phyloP scores from a whole-genome alignment of 2,113 vertebrate species.

The Smithornis capensis region DNA sequence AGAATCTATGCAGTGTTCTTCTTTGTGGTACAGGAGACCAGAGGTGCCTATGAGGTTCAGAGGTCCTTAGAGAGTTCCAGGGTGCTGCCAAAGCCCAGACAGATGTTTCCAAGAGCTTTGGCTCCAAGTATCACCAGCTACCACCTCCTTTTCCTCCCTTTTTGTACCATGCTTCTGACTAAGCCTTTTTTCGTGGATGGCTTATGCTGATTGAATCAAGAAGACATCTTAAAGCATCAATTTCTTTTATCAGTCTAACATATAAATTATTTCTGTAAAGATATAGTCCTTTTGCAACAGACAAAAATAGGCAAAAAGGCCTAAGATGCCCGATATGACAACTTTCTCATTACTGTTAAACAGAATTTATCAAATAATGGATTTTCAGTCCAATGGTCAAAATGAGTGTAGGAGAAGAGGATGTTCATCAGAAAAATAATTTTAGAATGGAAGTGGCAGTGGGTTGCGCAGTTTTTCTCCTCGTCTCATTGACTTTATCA shows the following conservation, averaged over 20 bases:
- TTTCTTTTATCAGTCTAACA: neutral
- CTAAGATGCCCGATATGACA: rapidly evolving
- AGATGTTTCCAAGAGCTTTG: neutral
- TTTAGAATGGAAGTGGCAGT: neutral
- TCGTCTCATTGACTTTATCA: neutral
- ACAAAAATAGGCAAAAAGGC: neutral
- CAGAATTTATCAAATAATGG: neutral
- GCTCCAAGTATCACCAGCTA: neutral
- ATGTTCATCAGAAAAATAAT: neutral
- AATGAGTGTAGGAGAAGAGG: neutral
- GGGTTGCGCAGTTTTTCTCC: neutral
- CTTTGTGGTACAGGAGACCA: neutral
- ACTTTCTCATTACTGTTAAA: neutral
- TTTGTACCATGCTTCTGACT: neutral
- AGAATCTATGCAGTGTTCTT: neutral
- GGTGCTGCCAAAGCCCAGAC: neutral
- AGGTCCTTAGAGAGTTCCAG: neutral
- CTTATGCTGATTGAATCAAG: neutral
- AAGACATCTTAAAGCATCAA: neutral
- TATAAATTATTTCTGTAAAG: neutral
- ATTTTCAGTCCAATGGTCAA: neutral
- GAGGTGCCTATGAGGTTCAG: neutral
- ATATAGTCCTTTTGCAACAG: neutral
- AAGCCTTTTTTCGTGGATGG: neutral
- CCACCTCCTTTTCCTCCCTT: neutral